These are phyloP conservation scores for Styela clava DNA, from an alignment of 23 tunicate genomes.

Conservation along the genomic window DNA sequence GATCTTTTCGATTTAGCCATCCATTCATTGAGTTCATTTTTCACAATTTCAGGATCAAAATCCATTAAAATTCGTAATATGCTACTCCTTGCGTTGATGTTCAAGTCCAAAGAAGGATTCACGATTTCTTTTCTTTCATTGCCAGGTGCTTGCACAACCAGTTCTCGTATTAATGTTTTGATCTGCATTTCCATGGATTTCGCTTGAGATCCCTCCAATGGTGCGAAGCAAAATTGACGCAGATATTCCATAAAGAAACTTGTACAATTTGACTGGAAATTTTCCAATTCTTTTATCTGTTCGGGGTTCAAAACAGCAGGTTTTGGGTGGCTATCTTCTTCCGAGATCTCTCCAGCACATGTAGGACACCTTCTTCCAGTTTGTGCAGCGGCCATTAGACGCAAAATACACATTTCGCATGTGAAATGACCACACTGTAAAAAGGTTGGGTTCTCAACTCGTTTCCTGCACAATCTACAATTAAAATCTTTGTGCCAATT, in stretches of 20 bases:
- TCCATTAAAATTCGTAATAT: constrained; percentile 12
- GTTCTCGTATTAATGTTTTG: background rate
- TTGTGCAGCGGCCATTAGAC: background rate
- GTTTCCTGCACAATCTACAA: constrained; percentile 40
- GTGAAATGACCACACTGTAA: constrained; percentile 53
- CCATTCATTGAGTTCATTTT: constrained; percentile 2
- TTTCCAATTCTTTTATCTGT: constrained; percentile 36
- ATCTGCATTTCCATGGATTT: background rate
- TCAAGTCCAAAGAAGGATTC: background rate
- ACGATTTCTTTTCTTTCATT: constrained; percentile 4
- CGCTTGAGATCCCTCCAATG: background rate
- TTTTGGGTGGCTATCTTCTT: background rate
- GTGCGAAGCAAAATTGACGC: constrained; percentile 50
- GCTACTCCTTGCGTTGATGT: constrained; percentile 1
- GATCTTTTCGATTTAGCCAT: background rate
- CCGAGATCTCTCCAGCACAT: constrained; percentile 23
- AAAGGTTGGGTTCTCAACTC: constrained; percentile 21
- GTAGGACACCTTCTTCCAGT: constrained; percentile 35
- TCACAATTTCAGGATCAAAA: constrained; percentile 2
- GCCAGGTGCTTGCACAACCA: background rate
- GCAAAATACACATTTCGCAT: constrained; percentile 35
- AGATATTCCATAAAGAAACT: constrained; percentile 73
- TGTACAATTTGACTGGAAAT: constrained; percentile 41
- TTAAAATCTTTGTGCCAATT: constrained; percentile 40
- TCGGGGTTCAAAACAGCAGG: constrained; percentile 24